phyloP scores from a whole-genome alignment of 1,140 invertebrate genomes.

The Medauroidea extradentata region DNA sequence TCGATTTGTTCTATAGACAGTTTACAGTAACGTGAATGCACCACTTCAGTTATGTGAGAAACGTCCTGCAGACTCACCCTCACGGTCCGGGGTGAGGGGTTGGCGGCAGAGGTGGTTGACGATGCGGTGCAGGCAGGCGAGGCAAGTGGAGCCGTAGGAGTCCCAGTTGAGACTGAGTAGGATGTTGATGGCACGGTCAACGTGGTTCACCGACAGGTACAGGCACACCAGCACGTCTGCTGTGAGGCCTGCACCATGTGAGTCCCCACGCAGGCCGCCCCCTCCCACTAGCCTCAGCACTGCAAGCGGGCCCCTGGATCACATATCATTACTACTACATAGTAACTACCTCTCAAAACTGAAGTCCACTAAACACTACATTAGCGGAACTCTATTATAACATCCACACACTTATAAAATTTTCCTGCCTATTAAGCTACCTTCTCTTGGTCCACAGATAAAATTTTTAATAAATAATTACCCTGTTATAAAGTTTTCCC shows the following conservation, averaged over 20 bases:
- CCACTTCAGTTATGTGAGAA: neutral
- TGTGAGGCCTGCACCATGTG: constrained; percentile 45
- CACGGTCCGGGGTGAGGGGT: constrained; percentile 58
- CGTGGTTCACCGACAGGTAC: constrained; percentile 59
- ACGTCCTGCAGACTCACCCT: constrained; percentile 40
- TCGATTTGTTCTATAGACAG: neutral
- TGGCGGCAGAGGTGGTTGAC: constrained; percentile 63
- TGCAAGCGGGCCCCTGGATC: constrained; percentile 46
- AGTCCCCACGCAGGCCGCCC: constrained; percentile 40
- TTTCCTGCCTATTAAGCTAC: too few relatives aligned
- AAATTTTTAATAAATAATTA: too few relatives aligned
- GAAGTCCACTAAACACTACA: too few relatives aligned
- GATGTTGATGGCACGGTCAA: constrained; percentile 65
- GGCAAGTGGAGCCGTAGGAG: constrained; percentile 58
- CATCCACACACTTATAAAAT: too few relatives aligned
- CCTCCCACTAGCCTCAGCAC: constrained; percentile 46
- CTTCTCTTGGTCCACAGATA: too few relatives aligned
- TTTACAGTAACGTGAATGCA: neutral
- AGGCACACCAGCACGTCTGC: constrained; percentile 56
- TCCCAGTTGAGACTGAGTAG: constrained; percentile 68
- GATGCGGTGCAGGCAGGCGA: constrained; percentile 64
- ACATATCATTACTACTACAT: too few relatives aligned
- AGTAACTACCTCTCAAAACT: constrained; percentile 9
- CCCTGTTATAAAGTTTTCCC: too few relatives aligned
- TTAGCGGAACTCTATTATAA: too few relatives aligned